These are phyloP conservation scores for Otis tarda DNA, from an alignment of 2,113 vertebrate genomes.

Conservation along the genomic window DNA sequence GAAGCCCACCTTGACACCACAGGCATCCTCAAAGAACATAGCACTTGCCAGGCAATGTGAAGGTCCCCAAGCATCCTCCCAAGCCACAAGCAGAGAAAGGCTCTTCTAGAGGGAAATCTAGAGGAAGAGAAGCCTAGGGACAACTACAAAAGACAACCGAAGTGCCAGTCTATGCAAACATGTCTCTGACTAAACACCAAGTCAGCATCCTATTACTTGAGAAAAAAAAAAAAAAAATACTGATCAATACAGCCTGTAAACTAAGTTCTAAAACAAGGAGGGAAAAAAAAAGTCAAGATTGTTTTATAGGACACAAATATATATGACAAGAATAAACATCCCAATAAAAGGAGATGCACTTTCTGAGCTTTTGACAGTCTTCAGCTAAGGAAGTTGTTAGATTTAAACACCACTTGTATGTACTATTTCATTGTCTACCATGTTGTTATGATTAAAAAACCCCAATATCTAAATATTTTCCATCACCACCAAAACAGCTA, in stretches of 20 bases:
- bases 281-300: neutral
- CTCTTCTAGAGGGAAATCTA: neutral
- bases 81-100: neutral
- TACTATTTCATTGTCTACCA: neutral
- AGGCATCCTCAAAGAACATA: neutral
- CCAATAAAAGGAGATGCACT: neutral
- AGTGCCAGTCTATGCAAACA: neutral
- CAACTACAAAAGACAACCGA: neutral
- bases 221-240: neutral
- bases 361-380: neutral
- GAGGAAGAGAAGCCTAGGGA: neutral
- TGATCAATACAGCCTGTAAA: neutral
- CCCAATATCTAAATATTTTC: neutral
- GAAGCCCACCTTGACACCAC: neutral
- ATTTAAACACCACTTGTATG: neutral
- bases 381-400: neutral
- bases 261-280: neutral
- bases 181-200: neutral
- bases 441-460: neutral
- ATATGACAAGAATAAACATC: neutral
- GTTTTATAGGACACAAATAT: neutral
- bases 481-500: accelerated
- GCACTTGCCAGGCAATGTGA: neutral
- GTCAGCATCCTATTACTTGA: too few species aligned
- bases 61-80: neutral